A percentile compares a stretch with the other conserved stretches of the same genome.
Evolutionary conservation across 2,113 vertebrate species (phyloP).

Genomic region (Nycticorax nycticorax): DNA sequence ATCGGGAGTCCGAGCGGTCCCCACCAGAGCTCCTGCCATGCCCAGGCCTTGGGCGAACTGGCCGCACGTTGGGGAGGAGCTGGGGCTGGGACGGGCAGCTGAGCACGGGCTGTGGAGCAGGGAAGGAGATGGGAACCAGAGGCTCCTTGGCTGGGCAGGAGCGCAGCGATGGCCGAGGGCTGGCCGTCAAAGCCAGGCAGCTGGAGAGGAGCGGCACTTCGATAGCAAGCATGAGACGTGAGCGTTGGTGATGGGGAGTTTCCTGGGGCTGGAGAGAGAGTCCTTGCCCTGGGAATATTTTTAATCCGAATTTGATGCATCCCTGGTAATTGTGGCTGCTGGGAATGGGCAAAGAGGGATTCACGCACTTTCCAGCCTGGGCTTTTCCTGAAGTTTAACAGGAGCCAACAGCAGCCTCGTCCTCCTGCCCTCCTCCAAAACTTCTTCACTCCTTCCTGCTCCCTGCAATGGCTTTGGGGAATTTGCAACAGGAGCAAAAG

Average conservation of each 20-base stretch:
- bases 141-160: neutral
- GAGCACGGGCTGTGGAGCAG: neutral
- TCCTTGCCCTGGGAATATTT: neutral
- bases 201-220: neutral
- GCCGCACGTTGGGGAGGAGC: fast-evolving
- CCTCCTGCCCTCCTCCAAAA: neutral
- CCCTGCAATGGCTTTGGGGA: neutral
- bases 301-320: neutral
- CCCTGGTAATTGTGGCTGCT: neutral
- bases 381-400: neutral
- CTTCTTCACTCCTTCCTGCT: neutral
- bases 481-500: neutral
- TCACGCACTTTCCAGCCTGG: fast-evolving
- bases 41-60: no score
- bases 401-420: fast-evolving
- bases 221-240: no score
- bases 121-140: neutral
- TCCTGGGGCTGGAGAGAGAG: neutral
- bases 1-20: neutral
- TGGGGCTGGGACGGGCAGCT: neutral
- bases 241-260: neutral
- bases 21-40: fast-evolving
- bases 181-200: neutral
- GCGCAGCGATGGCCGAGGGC: fast-evolving
- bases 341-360: neutral